phyloP scores from a whole-genome alignment of 2,888 invertebrate species.

The Tethea ocularis region DNA sequence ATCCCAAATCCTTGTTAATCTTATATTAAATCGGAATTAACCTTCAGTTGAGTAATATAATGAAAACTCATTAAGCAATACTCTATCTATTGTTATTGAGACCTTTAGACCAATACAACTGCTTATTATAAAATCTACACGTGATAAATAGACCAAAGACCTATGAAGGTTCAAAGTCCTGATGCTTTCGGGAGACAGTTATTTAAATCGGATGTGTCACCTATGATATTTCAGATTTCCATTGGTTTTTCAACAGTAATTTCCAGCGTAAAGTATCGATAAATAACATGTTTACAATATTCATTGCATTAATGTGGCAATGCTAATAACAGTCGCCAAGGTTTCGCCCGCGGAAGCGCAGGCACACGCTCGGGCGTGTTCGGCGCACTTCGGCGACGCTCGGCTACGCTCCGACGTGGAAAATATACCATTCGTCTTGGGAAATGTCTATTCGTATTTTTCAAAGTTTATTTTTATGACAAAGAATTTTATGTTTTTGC shows the following conservation, averaged over 20 bases:
- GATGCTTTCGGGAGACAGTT: background rate
- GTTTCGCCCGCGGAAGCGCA: constrained; percentile 38
- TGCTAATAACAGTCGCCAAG: constrained; percentile 47
- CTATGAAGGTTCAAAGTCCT: background rate
- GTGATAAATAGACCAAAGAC: background rate
- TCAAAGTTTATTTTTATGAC: constrained; percentile 5
- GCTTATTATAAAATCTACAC: background rate
- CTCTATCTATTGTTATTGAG: no score
- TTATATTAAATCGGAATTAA: no score
- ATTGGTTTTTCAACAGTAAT: background rate
- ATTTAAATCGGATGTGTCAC: background rate
- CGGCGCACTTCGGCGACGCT: constrained; percentile 17
- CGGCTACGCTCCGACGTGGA: background rate
- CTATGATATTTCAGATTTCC: background rate
- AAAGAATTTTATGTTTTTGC: constrained; percentile 3
- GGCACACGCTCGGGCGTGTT: constrained; percentile 32
- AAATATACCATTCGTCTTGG: constrained; percentile 1
- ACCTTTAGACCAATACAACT: no score
- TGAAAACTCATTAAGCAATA: no score
- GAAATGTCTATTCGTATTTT: background rate
- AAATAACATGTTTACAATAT: constrained; percentile 7
- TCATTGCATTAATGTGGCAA: constrained; percentile 9
- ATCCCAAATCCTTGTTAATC: background rate
- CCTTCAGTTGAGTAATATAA: no score
- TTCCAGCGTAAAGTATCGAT: background rate